Percentiles rank a stretch among this genome's conserved stretches.
phyloP scores from a whole-genome alignment of 2,797 vertebrate genomes.

The Halcyon badia region DNA sequence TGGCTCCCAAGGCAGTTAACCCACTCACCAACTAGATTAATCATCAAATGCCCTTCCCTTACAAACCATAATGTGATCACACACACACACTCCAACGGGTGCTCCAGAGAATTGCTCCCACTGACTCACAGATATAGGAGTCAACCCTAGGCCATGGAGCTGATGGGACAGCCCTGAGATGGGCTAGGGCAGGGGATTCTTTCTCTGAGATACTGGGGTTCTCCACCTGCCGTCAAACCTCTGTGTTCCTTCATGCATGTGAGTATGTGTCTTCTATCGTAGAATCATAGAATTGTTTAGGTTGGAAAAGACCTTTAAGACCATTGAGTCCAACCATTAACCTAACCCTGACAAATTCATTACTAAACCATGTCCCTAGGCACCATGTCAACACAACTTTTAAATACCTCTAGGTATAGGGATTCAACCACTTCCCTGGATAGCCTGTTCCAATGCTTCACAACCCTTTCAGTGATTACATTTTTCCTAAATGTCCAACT shows the following conservation, averaged over 20 bases:
- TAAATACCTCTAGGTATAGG: not conserved
- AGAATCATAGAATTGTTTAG: not conserved
- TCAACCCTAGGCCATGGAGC: not conserved
- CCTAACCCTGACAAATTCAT: no score
- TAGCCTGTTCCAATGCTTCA: not conserved
- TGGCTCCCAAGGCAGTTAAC: not conserved
- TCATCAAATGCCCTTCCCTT: not conserved
- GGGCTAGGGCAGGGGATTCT: not conserved
- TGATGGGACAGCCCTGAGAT: not conserved
- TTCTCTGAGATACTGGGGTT: not conserved
- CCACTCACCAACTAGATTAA: accelerated
- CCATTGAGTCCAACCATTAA: no score
- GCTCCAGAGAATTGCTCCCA: not conserved
- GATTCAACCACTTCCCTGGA: not conserved
- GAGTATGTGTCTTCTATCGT: not conserved
- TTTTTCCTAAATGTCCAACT: not conserved
- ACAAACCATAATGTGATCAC: not conserved
- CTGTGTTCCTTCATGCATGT: accelerated
- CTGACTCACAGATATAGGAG: accelerated
- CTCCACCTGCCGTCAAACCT: not conserved
- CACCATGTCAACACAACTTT: not conserved
- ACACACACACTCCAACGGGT: accelerated
- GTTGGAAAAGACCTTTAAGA: not conserved
- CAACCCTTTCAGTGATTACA: not conserved
- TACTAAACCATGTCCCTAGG: not conserved